Evolutionary conservation across 2,113 vertebrate species (phyloP), one percentile per base, ranked within the genome.

Genomic region (Ancistrus triradiatus): DNA sequence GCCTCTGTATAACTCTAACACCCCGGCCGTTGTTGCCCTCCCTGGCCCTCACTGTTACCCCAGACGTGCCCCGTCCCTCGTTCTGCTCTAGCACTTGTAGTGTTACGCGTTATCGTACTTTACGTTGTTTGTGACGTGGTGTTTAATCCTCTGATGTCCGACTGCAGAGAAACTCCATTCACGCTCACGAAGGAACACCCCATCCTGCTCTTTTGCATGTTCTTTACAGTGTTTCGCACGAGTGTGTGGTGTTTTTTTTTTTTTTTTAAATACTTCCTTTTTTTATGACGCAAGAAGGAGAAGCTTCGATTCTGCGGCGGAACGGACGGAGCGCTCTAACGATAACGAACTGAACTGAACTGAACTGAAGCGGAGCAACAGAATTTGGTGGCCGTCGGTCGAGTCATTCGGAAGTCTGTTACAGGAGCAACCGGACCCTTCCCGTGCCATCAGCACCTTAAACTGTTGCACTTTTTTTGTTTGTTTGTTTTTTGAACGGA

Each of bases 391-490:
- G 59, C 60, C 46, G 59, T 50, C 40, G 38, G 46, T 68, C 57
- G 35, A 22, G 55, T 59, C 71, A 52, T 62, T 27, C 44, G 59
- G 61, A 72, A 56, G 49, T 65, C 61, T 70, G 69, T 72, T 65
- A 66, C 44, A 24, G 19, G 37, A 58, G 43, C 11, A 67, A 78
- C 14, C 69, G 58, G 60, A 67, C 50, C 63, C 72, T 81, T 78
- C 70, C 64, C 52, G 83, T 81, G 77, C 80, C 83, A 84, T 81
- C 80, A 79, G 85, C 87, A 87, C 87, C 85, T 88, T 88, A 84
- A 78, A 78, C 77, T 75, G 69, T 84, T 87, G 87, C 87, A 89
- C 87, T 87, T 87, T 87, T 49, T 28, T 17, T 50, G 63, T 6
- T 5, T 42, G n/a, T 42, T 42, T n/a, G 72, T 70, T 59, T 69